Conservation (phyloP, 30 jellyfish, hydroid and myxozoan genomes). For the Chrysaora quinquecirrha region DNA sequence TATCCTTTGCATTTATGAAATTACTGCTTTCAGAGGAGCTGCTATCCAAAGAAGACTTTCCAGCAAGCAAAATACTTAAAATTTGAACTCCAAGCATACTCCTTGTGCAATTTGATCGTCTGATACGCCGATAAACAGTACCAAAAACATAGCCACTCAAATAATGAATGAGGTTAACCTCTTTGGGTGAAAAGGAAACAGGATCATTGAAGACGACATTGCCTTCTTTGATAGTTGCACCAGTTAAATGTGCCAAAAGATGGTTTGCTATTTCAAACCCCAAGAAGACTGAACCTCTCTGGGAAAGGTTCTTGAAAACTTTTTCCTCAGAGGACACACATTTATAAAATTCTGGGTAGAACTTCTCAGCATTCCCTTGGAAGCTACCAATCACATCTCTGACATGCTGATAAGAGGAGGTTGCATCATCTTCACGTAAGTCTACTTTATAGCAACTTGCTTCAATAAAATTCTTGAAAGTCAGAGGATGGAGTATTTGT, state of each 20-base stretch:
- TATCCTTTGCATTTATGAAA: slow-evolving; percentile 11
- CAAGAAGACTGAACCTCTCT: slow-evolving; percentile 37
- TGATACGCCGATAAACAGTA: slow-evolving; percentile 33
- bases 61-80: slow-evolving; percentile 41
- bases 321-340: slow-evolving; percentile 37
- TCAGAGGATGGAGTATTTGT: slow-evolving; percentile 46
- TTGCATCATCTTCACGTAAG: slow-evolving; percentile 61
- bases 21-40: not conserved
- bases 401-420: slow-evolving; percentile 16
- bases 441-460: slow-evolving; percentile 3
- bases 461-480: slow-evolving; percentile 9
- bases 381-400: slow-evolving; percentile 32
- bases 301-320: slow-evolving; percentile 47
- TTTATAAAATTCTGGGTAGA: slow-evolving; percentile 44
- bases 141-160: slow-evolving; percentile 47
- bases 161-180: slow-evolving; percentile 4
- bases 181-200: slow-evolving; percentile 5
- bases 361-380: slow-evolving; percentile 48
- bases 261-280: slow-evolving; percentile 71
- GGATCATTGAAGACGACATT: not conserved
- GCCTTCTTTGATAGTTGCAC: slow-evolving; percentile 34
- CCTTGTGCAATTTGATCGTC: slow-evolving; percentile 5
- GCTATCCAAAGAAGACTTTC: slow-evolving; percentile 19
- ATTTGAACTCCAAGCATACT: slow-evolving; percentile 9
- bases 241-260: slow-evolving; percentile 63